Evolutionary conservation across 2,888 invertebrate species (phyloP), one percentile per base, ranked within the genome.

Genomic region (Folsomia candida): DNA sequence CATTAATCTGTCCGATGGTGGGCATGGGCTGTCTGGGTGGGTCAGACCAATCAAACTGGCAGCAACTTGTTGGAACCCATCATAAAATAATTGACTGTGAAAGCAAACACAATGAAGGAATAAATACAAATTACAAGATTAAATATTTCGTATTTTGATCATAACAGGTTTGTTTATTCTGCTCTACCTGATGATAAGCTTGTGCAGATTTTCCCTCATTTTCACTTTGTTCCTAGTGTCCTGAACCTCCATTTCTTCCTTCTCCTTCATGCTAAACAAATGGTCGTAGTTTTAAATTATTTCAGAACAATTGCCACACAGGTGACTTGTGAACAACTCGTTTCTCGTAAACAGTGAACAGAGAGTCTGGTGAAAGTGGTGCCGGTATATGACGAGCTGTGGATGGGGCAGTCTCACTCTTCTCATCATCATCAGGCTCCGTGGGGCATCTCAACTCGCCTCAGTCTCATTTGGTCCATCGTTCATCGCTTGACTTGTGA

Each of bases 61-160:
- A 0, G 97, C 98, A 64, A 97, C 86, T n/a, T 90, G 89, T 82
- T 96, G 94, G 83, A 95, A 91, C 0, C 98, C 98, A 88, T 99
- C 99, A 82, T 99, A 98, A 83, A 93, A 94, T 67, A 99, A 85
- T 84, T 99, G 99, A 81, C 99, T 99, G 83, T 47, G 87, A 85
- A 57, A 47, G 28, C 29, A 67, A n/a, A n/a, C n/a, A n/a, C n/a
- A n/a, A n/a, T n/a, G n/a, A n/a, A n/a, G n/a, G n/a, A n/a, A n/a
- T n/a, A n/a, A n/a, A n/a, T n/a, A n/a, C n/a, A n/a, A n/a, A n/a
- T n/a, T n/a, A n/a, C n/a, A n/a, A n/a, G n/a, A 54, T 28, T 62
- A 18, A 62, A 22, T 62, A 27, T 62, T 51, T 26, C 18, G 11
- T 1, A 25, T 9, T 51, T n/a, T 58, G 22, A 60, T 29, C 1